Base-by-base conservation (phyloP, 2,113 vertebrate species). In the Zingel zingel region DNA sequence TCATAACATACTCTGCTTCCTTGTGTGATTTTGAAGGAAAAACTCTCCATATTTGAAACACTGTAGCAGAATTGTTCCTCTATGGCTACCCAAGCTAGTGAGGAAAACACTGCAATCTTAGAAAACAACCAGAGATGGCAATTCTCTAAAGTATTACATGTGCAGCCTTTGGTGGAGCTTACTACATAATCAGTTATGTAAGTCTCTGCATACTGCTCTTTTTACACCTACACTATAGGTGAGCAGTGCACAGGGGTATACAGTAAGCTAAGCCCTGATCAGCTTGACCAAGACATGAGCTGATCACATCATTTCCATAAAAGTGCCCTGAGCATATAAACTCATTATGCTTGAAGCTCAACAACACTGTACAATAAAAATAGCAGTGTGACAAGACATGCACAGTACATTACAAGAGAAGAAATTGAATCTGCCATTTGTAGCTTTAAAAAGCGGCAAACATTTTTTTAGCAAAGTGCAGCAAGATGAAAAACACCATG, bases 111-210 rank as follows among this genome's bases (percentile, higher is more conserved):
- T 73, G 33, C 57, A 81, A 58, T 61, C 43, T 33, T 56, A 1
- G 39, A 70, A 83, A 79, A 70, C 61, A 68, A 82, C 78, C 45
- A 39, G 33, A 45, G 45, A 43, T 56, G 2, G 48, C 58, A 59
- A 43, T 67, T 82, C 81, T 79, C 77, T 57, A 3, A 81, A 75
- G 72, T 63, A 74, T 76, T 84, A 83, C 65, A 74, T 59, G 45
- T 45, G 62, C 66, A 62, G 81, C 74, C 79, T 69, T 82, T 25
- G 13, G 39, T 62, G 5, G 45, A 67, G 53, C 75, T 90, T 67
- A 79, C 65, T 45, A 71, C 79, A 77, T 58, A 39, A 79, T 71
- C 53, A 66, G 48, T 81, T 75, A 74, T 66, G 21, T 45, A 76
- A 83, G 65, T 58, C 39, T 79, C 54, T 50, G 59, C 30, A 74